A percentile compares a stretch with the other conserved stretches of the same genome.
phyloP scores from a whole-genome alignment of 1,140 invertebrate genomes.

The Drosophila mauritiana region DNA sequence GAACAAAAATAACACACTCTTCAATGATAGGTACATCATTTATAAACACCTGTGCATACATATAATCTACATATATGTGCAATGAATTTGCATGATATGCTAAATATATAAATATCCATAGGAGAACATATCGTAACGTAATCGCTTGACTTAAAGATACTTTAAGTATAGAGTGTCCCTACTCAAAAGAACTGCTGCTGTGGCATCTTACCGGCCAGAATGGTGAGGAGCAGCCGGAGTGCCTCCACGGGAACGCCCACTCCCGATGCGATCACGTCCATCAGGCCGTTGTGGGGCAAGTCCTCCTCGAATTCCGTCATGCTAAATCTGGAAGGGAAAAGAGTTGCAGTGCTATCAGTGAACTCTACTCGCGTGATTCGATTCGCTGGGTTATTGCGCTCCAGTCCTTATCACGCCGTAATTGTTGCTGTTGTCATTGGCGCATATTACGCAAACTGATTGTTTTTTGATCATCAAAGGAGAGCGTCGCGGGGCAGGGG shows the following conservation, averaged over 20 bases:
- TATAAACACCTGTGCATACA: slow-evolving; percentile 14
- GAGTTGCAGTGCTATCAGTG: slow-evolving; percentile 26
- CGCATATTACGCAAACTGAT: slow-evolving; percentile 48
- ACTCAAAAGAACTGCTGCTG: neutral
- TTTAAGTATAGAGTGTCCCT: neutral
- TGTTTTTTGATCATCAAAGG: slow-evolving; percentile 27
- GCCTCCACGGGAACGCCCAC: slow-evolving; percentile 87
- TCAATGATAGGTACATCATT: neutral
- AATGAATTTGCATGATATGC: neutral
- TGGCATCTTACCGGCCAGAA: slow-evolving; percentile 87
- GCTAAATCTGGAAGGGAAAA: slow-evolving; percentile 26
- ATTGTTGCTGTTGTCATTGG: slow-evolving; percentile 38
- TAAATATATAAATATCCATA: too few species aligned
- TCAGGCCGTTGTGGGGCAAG: slow-evolving; percentile 19
- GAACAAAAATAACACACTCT: too few species aligned
- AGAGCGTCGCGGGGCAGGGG: neutral
- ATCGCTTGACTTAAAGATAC: neutral
- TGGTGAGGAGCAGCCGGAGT: slow-evolving; percentile 88
- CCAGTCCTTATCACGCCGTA: slow-evolving; percentile 22
- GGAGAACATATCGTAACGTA: too few species aligned
- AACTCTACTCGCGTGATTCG: slow-evolving; percentile 23
- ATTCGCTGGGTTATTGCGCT: slow-evolving; percentile 20
- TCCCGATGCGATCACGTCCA: slow-evolving; percentile 61
- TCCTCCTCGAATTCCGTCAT: slow-evolving; percentile 23
- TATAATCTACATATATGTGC: neutral